A percentile compares a stretch with the other conserved stretches of the same genome.
These are phyloP conservation scores for Antechinus flavipes DNA, from an alignment of 2,113 vertebrate species.

Conservation along the genomic window DNA sequence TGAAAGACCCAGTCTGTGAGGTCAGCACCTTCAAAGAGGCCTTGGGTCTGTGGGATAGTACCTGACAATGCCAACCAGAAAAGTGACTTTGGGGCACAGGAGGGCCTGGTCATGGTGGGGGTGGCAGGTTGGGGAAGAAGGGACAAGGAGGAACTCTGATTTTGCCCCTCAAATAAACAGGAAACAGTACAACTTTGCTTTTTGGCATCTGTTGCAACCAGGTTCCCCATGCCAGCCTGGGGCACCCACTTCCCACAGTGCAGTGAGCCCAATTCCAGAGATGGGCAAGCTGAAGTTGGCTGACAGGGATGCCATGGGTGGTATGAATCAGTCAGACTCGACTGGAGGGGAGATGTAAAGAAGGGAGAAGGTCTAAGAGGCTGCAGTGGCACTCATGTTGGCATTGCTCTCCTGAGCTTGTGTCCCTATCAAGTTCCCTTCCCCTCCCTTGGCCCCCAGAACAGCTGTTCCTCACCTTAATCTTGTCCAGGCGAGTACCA, in stretches of 20 bases:
- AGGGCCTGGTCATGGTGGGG: not conserved
- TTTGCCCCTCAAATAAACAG: not conserved
- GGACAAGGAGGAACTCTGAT: not conserved
- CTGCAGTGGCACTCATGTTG: constrained; percentile 27
- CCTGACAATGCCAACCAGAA: not conserved
- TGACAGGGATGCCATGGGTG: constrained; percentile 20
- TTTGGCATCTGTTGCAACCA: not conserved
- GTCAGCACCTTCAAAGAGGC: not conserved
- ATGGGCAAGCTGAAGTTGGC: not conserved
- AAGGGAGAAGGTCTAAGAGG: constrained; percentile 32
- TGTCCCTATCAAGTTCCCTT: constrained; percentile 74
- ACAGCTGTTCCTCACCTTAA: constrained; percentile 74
- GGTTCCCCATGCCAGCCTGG: not conserved
- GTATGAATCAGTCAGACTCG: constrained; percentile 23
- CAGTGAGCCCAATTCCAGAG: not conserved
- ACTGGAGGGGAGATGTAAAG: constrained; percentile 25
- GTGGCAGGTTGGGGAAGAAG: not conserved
- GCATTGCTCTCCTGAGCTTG: constrained; percentile 4
- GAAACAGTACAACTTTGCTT: constrained; percentile 7
- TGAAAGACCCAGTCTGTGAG: not conserved
- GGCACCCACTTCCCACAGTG: not conserved
- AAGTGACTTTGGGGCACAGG: not conserved
- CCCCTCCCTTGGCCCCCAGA: constrained; percentile 64
- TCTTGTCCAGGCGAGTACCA: not conserved
- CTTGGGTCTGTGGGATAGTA: not conserved